Conservation (phyloP, 2,797 vertebrate genomes). For the Muscicapa striata region DNA sequence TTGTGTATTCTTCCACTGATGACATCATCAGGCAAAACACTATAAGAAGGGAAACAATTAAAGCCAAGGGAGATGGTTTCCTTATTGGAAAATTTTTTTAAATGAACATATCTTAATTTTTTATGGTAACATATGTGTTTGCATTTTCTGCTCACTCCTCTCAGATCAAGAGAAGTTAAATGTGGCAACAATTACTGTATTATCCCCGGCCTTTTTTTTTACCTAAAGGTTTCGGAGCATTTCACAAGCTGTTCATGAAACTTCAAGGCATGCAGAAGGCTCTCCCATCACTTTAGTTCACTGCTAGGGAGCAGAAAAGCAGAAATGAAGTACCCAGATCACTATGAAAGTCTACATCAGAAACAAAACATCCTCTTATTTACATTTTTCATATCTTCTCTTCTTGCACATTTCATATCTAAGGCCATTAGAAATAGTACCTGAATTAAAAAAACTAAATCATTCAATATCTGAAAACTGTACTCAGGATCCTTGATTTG, state of each 20-base stretch:
- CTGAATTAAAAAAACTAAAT: not conserved
- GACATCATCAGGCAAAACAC: not conserved
- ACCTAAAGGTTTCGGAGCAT: not conserved
- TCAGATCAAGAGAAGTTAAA: constrained; percentile 15
- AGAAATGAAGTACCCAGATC: not conserved
- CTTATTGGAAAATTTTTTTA: not conserved
- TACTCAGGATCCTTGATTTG: not conserved
- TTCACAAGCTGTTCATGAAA: not conserved
- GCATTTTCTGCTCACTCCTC: not conserved
- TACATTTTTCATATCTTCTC: not conserved
- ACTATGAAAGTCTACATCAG: not conserved
- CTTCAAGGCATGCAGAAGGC: not conserved
- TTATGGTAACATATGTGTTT: not conserved
- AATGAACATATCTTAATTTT: not conserved
- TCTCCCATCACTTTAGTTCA: not conserved
- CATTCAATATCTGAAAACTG: not conserved
- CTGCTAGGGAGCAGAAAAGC: not conserved
- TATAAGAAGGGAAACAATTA: not conserved
- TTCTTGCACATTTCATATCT: not conserved
- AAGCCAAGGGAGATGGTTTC: not conserved
- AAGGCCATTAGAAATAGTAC: not conserved
- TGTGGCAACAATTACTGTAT: not conserved
- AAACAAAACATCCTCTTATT: not conserved
- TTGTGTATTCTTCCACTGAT: not conserved
- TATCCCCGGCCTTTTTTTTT: not conserved